Evolutionary conservation across 2,797 vertebrate genomes (phyloP), one percentile per base, ranked within the genome.

Genomic region (Fistularia commersonii): DNA sequence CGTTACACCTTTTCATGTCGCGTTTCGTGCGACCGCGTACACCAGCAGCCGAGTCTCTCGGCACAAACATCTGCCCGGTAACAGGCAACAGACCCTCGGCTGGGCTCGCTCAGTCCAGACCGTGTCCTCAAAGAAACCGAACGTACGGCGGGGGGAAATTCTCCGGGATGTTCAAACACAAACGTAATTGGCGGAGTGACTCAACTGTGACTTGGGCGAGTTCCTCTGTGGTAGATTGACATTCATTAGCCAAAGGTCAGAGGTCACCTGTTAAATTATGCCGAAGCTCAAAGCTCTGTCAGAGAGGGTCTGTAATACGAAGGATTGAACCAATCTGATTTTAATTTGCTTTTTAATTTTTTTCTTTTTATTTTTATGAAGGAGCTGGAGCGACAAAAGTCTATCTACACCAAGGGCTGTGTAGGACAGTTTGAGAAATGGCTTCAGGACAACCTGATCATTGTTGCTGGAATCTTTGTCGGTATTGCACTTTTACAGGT

Each of bases 351-450:
- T 43, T 35, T 32, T 56, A 31, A 6, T 36, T 36, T 1, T 8
- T 23, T 23, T n/a, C n/a, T n/a, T 23, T 23, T 23, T 23, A 23
- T 23, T 23, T 23, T 64, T 41, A 36, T 0, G 34, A 56, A 97
- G 93, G 93, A 95, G 6, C 63, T 93, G 66, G 87, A 92, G 6
- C 89, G 92, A 56, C 94, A 95, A 80, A 90, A 78, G 57, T 91
- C 75, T 51, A 97, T 97, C 81, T 83, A 93, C 64, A 95, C 94
- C 12, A 97, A 96, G 69, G 94, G 94, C 73, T 95, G 94, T 1
- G 94, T 94, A 79, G 93, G 91, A 9, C 95, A 96, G 85, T 97
- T 96, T 86, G 95, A 97, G 70, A 97, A 92, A 76, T 95, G 94
- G 95, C 91, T 96, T 49, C 94, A 96, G 79, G 93, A 95, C 79